Base-by-base conservation (phyloP, 1,140 invertebrate genomes). In the Drosophila nigromelanica region DNA sequence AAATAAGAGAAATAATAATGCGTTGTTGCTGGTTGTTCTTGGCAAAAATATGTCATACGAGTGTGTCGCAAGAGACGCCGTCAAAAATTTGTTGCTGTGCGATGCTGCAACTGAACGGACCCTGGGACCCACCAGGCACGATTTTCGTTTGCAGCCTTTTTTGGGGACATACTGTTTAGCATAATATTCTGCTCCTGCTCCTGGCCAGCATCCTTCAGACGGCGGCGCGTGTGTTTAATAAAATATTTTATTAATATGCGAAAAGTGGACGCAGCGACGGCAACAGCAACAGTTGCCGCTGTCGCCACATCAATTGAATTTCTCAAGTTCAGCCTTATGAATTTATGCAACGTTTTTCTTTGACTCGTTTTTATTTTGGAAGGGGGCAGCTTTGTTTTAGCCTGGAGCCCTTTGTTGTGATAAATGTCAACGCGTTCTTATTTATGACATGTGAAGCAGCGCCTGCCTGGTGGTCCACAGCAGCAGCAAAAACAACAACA, bases 341-440 rank as follows among this genome's bases (percentile, higher is more conserved):
- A 89, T 89, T 89, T 89, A 89, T 89, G 83, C 83, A 89, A 89
- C 83, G 76, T 83, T 89, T 89, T 64, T 59, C 27, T 27, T 27
- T 27, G 27, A 6, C 27, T 47, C 60, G 63, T 60, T 39, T 61
- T 47, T 63, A 61, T 60, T 39, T 61, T 42, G 64, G 61, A 55
- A n/a, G 50, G 33, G 55, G 61, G 47, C 71, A 68, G 64, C 71
- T 77, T 82, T 70, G 70, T 83, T 73, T 51, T 54, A 62, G 61
- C 64, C 64, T 60, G 62, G 55, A 73, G 83, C 79, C 85, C 83
- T 89, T 83, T 89, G 85, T 85, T 91, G 90, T 91, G 90, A 91
- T 91, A 91, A 91, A 91, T 91, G 90, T 91, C 90, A 91, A 90
- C 81, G 90, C 86, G 83, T 86, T 85, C 86, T 91, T 91, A 91